A percentile compares a stretch with the other conserved stretches of the same genome.
Evolutionary conservation across 2,888 invertebrate genomes (phyloP).

Genomic region (Dione vanillae): DNA sequence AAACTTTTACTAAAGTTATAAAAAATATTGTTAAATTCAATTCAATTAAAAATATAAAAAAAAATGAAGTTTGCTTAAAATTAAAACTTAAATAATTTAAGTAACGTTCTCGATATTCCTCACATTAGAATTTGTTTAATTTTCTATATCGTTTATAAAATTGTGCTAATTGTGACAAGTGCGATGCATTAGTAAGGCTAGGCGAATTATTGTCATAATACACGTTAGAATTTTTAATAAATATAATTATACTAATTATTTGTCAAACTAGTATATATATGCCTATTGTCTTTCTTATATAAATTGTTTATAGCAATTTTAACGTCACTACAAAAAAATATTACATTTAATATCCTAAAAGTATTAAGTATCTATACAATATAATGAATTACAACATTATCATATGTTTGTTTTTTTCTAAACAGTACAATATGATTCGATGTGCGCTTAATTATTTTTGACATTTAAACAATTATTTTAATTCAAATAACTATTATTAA

Average conservation of each 20-base stretch:
- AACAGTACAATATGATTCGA: constrained; percentile 21
- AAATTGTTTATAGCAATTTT: not conserved
- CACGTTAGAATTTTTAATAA: not conserved
- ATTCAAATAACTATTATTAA: not conserved
- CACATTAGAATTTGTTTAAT: not conserved
- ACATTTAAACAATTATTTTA: not conserved
- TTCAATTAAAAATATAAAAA: too few species aligned
- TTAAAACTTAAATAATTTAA: not conserved
- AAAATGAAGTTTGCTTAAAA: too few species aligned
- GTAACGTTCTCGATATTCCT: not conserved
- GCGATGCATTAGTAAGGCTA: constrained; percentile 26
- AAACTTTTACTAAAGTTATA: too few species aligned
- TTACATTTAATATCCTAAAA: constrained; percentile 4
- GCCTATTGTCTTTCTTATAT: not conserved
- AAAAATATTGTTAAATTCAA: too few species aligned
- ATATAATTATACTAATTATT: not conserved
- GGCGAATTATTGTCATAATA: constrained; percentile 6
- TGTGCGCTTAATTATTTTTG: constrained; percentile 23
- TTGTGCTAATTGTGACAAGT: constrained; percentile 25
- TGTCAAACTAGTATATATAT: not conserved
- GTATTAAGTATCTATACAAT: too few species aligned
- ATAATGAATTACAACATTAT: not conserved
- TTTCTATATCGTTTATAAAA: constrained; percentile 17
- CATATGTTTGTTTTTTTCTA: constrained; percentile 3
- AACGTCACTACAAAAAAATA: constrained; percentile 14